These are phyloP conservation scores for Aulostomus chinensis DNA, from an alignment of 2,797 vertebrate species.

Conservation along the genomic window DNA sequence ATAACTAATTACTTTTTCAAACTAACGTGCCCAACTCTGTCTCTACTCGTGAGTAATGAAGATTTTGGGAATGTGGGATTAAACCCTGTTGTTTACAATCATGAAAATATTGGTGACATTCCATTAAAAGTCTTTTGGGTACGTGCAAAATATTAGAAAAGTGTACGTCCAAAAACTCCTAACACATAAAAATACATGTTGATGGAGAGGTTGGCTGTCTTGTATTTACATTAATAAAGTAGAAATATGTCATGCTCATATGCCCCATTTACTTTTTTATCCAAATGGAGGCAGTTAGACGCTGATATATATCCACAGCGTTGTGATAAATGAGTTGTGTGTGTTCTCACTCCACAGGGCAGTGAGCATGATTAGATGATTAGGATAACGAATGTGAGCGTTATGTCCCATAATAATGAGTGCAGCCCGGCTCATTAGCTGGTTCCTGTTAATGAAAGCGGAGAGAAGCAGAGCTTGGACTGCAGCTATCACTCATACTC, in stretches of 20 bases:
- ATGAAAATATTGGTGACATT: too few species aligned
- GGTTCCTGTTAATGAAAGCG: conserved; percentile 59
- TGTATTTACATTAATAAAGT: conserved; percentile 28
- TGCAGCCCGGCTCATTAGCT: conserved; percentile 59
- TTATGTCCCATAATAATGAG: conserved; percentile 57
- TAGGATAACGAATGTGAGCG: conserved; percentile 58
- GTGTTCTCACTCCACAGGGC: conserved; percentile 51
- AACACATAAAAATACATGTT: too few species aligned
- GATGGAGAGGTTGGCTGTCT: too few species aligned
- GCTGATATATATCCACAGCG: conserved; percentile 40
- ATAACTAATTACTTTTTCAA: too few species aligned
- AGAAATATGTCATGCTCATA: conserved; percentile 30
- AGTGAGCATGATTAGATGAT: conserved; percentile 55
- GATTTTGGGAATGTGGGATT: too few species aligned
- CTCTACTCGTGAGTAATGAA: too few species aligned
- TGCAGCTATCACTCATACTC: conserved; percentile 50
- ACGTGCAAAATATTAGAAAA: too few species aligned
- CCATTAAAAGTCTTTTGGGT: too few species aligned
- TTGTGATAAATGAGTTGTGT: conserved; percentile 42
- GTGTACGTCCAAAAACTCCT: too few species aligned
- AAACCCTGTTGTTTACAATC: too few species aligned
- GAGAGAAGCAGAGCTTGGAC: conserved; percentile 21
- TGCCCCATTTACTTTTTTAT: conserved; percentile 28
- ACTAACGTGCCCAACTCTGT: too few species aligned
- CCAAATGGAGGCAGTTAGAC: conserved; percentile 31